Evolutionary conservation across 2,888 invertebrate species (phyloP).

Genomic region (Gnatocerus cornutus): DNA sequence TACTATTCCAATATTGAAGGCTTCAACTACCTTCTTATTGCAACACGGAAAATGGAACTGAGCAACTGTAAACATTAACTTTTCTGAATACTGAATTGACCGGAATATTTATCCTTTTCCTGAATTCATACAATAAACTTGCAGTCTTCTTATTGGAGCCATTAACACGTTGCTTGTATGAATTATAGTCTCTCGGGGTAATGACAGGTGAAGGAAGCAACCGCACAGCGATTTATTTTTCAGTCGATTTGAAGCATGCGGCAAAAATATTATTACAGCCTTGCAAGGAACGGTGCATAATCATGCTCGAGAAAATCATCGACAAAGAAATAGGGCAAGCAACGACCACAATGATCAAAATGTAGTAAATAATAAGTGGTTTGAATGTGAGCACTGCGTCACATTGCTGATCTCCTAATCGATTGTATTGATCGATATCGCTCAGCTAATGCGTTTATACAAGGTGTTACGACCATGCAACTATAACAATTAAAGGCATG

Average conservation of each 20-base stretch:
- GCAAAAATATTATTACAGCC: too few species aligned
- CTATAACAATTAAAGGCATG: conserved; percentile 41
- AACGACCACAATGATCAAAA: neutral
- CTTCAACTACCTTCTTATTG: neutral
- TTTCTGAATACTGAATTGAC: neutral
- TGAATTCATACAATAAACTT: neutral
- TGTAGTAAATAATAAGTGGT: neutral
- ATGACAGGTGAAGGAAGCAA: too few species aligned
- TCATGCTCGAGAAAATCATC: too few species aligned
- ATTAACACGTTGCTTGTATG: neutral
- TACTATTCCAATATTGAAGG: too few species aligned
- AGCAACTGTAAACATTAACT: neutral
- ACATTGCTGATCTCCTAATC: too few species aligned
- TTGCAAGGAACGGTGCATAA: too few species aligned
- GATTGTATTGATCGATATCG: conserved; percentile 1
- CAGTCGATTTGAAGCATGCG: too few species aligned
- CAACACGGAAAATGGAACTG: neutral
- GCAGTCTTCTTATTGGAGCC: neutral
- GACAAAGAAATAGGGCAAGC: too few species aligned
- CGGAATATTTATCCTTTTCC: neutral
- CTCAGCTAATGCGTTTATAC: conserved; percentile 12
- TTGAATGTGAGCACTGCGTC: neutral
- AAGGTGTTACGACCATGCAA: conserved; percentile 32
- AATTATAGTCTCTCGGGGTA: neutral
- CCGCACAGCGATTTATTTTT: too few species aligned